Base-by-base conservation (phyloP, 2,888 invertebrate species). In the Pemphredon lugubris region DNA sequence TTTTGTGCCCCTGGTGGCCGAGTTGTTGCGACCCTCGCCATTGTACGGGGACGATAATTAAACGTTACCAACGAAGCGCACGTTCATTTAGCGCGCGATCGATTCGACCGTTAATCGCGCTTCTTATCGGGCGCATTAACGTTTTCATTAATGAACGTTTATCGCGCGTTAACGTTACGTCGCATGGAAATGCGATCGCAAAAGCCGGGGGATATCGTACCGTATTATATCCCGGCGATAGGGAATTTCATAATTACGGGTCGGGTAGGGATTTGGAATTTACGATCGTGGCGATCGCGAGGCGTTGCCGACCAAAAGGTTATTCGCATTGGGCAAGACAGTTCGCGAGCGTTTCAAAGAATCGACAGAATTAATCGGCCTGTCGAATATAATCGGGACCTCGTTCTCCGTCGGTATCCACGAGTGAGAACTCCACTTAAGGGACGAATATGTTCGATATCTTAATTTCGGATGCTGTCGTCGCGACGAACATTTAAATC, bases 341-440 rank as follows among this genome's bases (percentile, higher is more conserved):
- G 37, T 48, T 39, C 53, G 20, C 30, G 57, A 40, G n/a, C 59
- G 68, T 64, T 79, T 69, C 64, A 71, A 69, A 74, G 77, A 73
- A 70, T 74, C 60, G 67, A n/a, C 51, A 40, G 63, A 77, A 79
- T 79, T 79, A 79, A 79, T 77, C 72, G 67, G 58, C 54, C 65
- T 61, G 68, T 76, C 59, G 54, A 7, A 50, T 37, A 69, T 70
- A 72, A 79, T 67, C 72, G 68, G 64, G 47, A 39, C 45, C 65
- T 75, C 70, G 47, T 72, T 55, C 45, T 37, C 54, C 34, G 26
- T 2, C 55, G 32, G 45, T 48, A 47, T 44, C 16, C 37, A 32
- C 48, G 47, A 55, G 50, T 55, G 71, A 53, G 70, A 75, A 63
- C 39, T 68, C 66, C 68, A 75, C 68, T 79, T 79, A 79, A 65